Percentiles rank a stretch among this genome's conserved stretches.
Evolutionary conservation across 2,113 vertebrate genomes (phyloP).

Genomic region (Peromyscus maniculatus): DNA sequence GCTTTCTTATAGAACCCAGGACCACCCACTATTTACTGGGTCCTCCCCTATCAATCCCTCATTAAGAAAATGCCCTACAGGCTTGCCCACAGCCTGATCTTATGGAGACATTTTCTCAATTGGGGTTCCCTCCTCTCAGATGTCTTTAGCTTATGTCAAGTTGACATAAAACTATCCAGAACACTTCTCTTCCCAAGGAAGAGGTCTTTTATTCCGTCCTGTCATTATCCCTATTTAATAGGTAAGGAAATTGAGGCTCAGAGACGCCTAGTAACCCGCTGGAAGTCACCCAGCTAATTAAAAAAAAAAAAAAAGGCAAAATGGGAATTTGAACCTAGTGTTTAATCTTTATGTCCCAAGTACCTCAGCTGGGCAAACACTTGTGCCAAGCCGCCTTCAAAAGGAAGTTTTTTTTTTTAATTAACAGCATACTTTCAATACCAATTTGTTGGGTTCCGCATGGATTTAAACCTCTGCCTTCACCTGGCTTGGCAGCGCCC

Average conservation of each 20-base stretch:
- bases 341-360: background rate
- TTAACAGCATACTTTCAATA: constrained; percentile 55
- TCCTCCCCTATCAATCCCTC: background rate
- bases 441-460: constrained; percentile 20
- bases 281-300: background rate
- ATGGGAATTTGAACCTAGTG: background rate
- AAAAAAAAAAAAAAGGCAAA: background rate
- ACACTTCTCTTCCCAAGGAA: background rate
- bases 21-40: background rate
- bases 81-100: background rate
- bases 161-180: background rate
- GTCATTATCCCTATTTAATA: background rate
- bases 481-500: background rate
- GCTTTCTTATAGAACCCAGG: background rate
- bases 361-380: background rate
- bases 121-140: background rate
- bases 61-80: background rate
- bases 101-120: background rate
- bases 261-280: background rate
- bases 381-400: background rate
- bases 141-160: background rate
- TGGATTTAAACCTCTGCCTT: constrained; percentile 53
- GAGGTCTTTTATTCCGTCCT: background rate
- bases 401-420: constrained; percentile 1
- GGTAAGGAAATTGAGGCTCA: background rate